phyloP scores from a whole-genome alignment of 2,888 invertebrate species.

The Conomelus anceps region DNA sequence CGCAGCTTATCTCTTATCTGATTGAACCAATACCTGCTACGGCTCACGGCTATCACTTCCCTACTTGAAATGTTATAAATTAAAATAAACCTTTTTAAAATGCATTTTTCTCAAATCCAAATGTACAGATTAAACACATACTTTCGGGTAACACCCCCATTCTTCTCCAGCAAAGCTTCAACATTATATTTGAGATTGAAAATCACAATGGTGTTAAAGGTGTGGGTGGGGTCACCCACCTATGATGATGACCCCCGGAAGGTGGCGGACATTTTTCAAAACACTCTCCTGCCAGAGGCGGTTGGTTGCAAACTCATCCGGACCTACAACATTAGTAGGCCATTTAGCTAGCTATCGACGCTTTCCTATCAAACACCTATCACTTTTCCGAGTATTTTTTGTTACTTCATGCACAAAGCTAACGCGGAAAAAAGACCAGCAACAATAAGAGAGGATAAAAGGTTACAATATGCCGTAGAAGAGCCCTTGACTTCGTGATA shows the following conservation, averaged over 20 bases:
- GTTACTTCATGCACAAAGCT: neutral
- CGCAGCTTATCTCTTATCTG: no score
- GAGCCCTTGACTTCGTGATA: neutral
- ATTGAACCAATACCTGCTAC: no score
- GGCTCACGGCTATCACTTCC: no score
- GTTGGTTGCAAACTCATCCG: neutral
- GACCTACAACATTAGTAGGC: neutral
- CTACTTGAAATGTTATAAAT: no score
- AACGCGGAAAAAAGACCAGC: neutral
- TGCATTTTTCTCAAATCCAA: no score
- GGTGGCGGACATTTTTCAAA: neutral
- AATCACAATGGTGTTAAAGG: neutral
- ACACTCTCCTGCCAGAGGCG: no score
- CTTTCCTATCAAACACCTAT: neutral
- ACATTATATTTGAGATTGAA: no score
- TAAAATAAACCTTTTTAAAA: no score
- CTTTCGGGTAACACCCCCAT: no score
- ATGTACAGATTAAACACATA: no score
- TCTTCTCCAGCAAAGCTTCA: no score
- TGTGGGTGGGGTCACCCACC: neutral
- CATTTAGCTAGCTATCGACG: neutral
- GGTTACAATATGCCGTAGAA: neutral
- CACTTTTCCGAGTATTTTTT: neutral
- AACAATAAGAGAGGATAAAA: neutral
- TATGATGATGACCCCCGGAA: neutral